Evolutionary conservation across 2,797 vertebrate genomes (phyloP).

Genomic region (Helostoma temminkii): DNA sequence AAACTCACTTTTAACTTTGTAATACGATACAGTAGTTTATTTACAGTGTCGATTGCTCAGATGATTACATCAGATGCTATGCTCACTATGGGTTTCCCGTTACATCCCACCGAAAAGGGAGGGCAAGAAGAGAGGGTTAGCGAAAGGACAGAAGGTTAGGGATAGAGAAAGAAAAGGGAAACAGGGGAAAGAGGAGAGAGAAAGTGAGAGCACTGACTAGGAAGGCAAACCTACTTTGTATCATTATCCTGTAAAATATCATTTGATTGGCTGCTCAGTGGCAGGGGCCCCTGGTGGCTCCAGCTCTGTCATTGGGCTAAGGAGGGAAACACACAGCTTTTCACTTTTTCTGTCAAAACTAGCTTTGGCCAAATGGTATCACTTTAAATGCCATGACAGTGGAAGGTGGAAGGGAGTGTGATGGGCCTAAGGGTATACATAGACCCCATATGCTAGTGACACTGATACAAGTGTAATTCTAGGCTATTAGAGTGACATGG

Average conservation of each 20-base stretch:
- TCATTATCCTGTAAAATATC: slow-evolving; percentile 90
- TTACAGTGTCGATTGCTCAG: slow-evolving; percentile 15
- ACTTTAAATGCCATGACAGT: slow-evolving; percentile 96
- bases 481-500: slow-evolving; percentile 95
- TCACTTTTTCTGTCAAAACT: slow-evolving; percentile 90
- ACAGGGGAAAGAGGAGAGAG: slow-evolving; percentile 18
- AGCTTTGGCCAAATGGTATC: slow-evolving; percentile 94
- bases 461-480: slow-evolving; percentile 98
- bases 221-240: slow-evolving; percentile 82
- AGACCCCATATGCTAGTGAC: slow-evolving; percentile 95
- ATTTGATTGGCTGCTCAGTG: slow-evolving; percentile 87
- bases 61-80: slow-evolving; percentile 9
- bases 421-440: slow-evolving; percentile 96
- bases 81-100: slow-evolving; percentile 11
- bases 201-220: slow-evolving; percentile 39
- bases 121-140: slow-evolving; percentile 11
- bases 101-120: slow-evolving; percentile 10
- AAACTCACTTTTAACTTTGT: slow-evolving; percentile 8
- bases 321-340: slow-evolving; percentile 86
- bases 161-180: slow-evolving; percentile 23
- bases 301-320: slow-evolving; percentile 84
- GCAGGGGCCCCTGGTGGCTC: slow-evolving; percentile 88
- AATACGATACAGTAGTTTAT: not conserved
- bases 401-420: slow-evolving; percentile 87
- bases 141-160: slow-evolving; percentile 1